These are phyloP conservation scores for Arctia plantaginis DNA, from an alignment of 2,888 invertebrate genomes.

Conservation along the genomic window DNA sequence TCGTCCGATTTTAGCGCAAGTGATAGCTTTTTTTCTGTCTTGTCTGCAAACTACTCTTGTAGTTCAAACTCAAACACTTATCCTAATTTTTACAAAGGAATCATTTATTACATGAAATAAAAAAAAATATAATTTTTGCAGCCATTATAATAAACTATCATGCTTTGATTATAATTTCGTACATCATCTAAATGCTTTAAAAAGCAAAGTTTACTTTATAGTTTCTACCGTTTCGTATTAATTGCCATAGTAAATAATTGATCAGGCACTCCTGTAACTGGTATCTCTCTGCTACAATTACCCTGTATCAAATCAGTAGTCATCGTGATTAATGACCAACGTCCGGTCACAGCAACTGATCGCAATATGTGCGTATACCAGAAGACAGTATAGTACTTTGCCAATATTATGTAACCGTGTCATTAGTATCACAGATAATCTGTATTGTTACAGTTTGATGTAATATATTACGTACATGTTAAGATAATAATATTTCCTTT, in stretches of 20 bases:
- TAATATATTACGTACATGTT: not conserved
- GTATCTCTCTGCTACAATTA: slow-evolving; percentile 18
- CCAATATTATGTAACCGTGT: slow-evolving; percentile 31
- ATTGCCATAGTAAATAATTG: not conserved
- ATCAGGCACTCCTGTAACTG: not conserved
- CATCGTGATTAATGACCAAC: slow-evolving; percentile 47
- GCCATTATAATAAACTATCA: not conserved
- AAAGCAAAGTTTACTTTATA: not conserved
- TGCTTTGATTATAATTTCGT: not conserved
- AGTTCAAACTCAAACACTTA: not conserved
- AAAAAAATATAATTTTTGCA: not conserved
- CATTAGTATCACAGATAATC: slow-evolving; percentile 9
- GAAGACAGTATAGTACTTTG: slow-evolving; percentile 37
- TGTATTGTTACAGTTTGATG: slow-evolving; percentile 13
- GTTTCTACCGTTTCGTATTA: not conserved
- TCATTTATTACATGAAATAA: not conserved
- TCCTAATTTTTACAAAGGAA: not conserved
- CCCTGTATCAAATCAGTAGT: slow-evolving; percentile 15
- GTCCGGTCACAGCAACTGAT: slow-evolving; percentile 37
- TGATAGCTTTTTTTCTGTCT: no score
- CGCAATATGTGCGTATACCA: slow-evolving; percentile 17
- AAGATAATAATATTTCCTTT: not conserved
- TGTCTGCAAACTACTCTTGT: no score
- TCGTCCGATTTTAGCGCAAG: no score
- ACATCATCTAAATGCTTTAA: not conserved